Conservation (phyloP, 2,797 vertebrate species). For the Martes flavigula region DNA sequence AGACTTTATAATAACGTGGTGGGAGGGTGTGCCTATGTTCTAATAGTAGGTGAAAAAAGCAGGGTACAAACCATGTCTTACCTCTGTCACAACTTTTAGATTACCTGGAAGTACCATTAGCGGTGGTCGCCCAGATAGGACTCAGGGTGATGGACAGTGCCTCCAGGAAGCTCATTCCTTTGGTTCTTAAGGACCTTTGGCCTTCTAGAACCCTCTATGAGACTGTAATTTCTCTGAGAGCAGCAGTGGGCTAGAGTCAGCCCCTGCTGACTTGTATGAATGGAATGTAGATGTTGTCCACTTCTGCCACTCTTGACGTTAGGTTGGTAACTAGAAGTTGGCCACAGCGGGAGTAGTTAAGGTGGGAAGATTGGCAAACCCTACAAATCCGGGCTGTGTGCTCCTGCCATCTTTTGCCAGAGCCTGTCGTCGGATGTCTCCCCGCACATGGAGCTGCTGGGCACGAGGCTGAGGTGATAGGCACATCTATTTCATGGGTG, state of each 20-base stretch:
- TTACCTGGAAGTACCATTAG: not conserved
- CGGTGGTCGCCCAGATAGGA: not conserved
- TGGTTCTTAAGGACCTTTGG: not conserved
- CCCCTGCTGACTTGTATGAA: not conserved
- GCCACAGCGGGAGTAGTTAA: not conserved
- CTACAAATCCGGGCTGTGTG: not conserved
- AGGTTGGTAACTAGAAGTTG: not conserved
- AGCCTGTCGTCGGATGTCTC: not conserved
- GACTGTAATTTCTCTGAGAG: not conserved
- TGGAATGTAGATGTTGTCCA: not conserved
- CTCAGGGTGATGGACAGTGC: not conserved
- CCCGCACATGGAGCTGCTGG: not conserved
- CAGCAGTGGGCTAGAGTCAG: not conserved
- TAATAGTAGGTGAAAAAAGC: not conserved
- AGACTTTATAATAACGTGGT: not conserved
- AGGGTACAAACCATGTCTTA: not conserved
- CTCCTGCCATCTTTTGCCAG: fast-evolving
- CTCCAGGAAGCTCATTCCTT: not conserved
- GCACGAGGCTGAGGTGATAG: too few relatives aligned
- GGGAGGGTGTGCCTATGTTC: not conserved
- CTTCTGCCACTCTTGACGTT: not conserved
- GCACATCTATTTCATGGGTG: fast-evolving
- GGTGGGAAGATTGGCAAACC: not conserved
- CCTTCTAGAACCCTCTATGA: not conserved
- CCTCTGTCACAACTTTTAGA: not conserved